These are phyloP conservation scores for Coptotermes formosanus DNA, from an alignment of 1,140 invertebrate genomes.

Conservation along the genomic window DNA sequence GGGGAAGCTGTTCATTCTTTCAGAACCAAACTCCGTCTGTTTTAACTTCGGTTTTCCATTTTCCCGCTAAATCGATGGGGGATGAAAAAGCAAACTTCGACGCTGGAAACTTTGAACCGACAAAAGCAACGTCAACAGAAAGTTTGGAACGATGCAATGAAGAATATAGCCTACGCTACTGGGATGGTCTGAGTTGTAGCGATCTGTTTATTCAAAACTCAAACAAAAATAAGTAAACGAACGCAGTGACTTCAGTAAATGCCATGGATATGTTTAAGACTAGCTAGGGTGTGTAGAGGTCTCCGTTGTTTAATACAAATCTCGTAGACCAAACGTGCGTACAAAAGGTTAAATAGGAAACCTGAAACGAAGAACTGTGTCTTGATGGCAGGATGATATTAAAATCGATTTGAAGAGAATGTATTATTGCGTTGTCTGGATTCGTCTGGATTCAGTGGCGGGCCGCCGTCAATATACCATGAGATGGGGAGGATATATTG, in stretches of 20 bases:
- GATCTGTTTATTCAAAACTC: background rate
- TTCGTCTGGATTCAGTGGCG: too few species aligned
- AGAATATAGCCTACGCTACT: background rate
- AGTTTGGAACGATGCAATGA: background rate
- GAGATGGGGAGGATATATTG: too few species aligned
- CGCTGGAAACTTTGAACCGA: background rate
- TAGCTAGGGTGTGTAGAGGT: too few species aligned
- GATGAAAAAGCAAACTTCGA: background rate
- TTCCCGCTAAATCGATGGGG: background rate
- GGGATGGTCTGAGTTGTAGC: background rate
- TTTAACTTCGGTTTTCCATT: background rate
- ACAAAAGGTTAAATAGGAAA: too few species aligned
- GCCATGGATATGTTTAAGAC: background rate
- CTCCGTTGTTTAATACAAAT: too few species aligned
- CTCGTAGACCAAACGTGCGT: too few species aligned
- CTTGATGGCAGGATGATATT: too few species aligned
- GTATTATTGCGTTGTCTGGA: too few species aligned
- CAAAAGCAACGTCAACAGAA: background rate
- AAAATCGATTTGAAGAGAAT: too few species aligned
- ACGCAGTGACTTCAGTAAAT: background rate
- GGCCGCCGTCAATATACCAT: too few species aligned
- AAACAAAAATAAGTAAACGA: background rate
- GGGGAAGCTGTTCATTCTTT: background rate
- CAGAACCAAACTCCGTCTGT: background rate
- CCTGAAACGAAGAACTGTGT: too few species aligned